A percentile compares a stretch with the other conserved stretches of the same genome.
Evolutionary conservation across 2,888 invertebrate species (phyloP).

Genomic region (Vandiemenella viatica): DNA sequence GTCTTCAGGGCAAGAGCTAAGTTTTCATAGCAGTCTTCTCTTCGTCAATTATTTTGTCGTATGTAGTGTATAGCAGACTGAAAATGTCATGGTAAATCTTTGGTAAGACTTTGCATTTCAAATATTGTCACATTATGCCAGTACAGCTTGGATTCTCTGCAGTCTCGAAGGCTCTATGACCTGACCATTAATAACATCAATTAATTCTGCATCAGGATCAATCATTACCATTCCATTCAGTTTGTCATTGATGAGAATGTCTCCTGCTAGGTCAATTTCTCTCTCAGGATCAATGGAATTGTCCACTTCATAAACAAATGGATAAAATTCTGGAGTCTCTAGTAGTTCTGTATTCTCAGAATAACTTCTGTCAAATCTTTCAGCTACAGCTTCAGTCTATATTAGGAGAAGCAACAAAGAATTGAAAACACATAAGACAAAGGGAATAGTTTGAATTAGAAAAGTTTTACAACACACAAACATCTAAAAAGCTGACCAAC

Average conservation of each 20-base stretch:
- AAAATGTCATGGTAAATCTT: no score
- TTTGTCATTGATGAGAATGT: conserved; percentile 7
- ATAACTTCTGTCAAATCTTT: background rate
- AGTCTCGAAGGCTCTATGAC: no score
- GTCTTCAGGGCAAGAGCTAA: no score
- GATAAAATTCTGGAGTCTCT: background rate
- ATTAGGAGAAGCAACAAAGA: conserved; percentile 3
- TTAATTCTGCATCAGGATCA: conserved; percentile 7
- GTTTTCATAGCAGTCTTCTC: no score
- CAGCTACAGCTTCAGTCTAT: conserved; percentile 1
- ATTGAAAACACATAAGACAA: conserved; percentile 8
- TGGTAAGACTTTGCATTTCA: no score
- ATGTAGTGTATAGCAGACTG: no score
- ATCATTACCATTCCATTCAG: conserved; percentile 8
- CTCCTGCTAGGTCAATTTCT: conserved; percentile 3
- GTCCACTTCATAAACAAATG: conserved; percentile 2
- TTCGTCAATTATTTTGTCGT: no score
- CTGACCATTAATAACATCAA: conserved; percentile 2
- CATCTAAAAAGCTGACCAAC: no score
- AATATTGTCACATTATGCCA: no score
- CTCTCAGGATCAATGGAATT: conserved; percentile 3
- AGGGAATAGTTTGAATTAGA: no score
- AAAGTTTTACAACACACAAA: no score
- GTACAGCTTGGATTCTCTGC: no score
- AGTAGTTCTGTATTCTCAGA: background rate